Conservation (phyloP, 2,888 invertebrate genomes). For the Acrobasis suavella region DNA sequence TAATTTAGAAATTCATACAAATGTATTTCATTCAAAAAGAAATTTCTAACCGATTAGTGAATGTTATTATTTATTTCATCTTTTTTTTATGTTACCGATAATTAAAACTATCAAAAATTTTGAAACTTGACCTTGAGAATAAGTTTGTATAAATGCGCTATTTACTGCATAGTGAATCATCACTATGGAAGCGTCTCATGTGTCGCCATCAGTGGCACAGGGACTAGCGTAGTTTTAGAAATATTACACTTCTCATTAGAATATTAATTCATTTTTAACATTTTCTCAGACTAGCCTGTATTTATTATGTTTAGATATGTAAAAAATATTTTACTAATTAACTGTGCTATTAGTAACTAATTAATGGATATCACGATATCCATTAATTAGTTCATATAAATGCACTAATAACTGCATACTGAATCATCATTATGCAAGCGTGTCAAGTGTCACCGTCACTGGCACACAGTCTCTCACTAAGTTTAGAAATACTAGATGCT, state of each 20-base stretch:
- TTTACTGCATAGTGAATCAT: conserved; percentile 60
- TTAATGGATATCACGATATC: too few species aligned
- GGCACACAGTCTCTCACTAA: conserved; percentile 40
- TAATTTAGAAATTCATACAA: too few species aligned
- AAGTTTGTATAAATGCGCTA: conserved; percentile 50
- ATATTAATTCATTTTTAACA: conserved; percentile 2
- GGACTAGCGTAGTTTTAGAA: conserved; percentile 37
- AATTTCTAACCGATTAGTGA: too few species aligned
- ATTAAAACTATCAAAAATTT: background rate
- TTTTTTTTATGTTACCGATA: too few species aligned
- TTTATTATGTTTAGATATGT: too few species aligned
- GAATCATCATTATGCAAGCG: conserved; percentile 62
- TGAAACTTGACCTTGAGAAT: conserved; percentile 28
- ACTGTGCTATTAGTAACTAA: too few species aligned
- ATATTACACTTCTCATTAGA: conserved; percentile 24
- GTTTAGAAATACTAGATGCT: conserved; percentile 33
- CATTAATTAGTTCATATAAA: conserved; percentile 47
- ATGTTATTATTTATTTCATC: too few species aligned
- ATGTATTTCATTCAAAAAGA: too few species aligned
- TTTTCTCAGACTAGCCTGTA: too few species aligned
- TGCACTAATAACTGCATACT: conserved; percentile 56
- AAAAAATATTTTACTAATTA: too few species aligned
- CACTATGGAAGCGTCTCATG: conserved; percentile 67
- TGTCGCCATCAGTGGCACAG: conserved; percentile 47
- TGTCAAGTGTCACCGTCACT: conserved; percentile 58